Conservation (phyloP, 2,113 vertebrate genomes). For the Chunga burmeisteri region DNA sequence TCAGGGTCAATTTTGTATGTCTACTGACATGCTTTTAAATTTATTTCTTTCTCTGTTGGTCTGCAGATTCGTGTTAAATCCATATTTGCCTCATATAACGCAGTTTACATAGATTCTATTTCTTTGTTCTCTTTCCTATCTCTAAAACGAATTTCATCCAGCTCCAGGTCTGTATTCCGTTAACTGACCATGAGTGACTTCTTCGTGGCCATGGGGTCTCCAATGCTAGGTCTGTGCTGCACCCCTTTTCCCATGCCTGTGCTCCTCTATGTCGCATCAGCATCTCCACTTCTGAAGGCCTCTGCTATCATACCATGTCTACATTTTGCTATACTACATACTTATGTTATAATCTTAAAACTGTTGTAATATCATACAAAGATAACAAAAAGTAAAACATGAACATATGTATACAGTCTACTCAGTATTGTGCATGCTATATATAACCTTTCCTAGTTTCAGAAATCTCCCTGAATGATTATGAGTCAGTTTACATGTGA, state of each 20-base stretch:
- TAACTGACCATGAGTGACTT: background rate
- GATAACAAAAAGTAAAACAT: background rate
- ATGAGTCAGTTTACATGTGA: background rate
- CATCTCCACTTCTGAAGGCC: background rate
- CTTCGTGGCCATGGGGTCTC: background rate
- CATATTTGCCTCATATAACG: background rate
- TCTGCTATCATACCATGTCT: background rate
- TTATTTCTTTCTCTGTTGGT: background rate
- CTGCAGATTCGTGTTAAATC: background rate
- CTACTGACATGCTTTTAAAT: background rate
- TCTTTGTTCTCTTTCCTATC: background rate
- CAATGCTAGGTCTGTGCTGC: background rate
- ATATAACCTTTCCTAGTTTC: background rate
- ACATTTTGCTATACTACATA: background rate
- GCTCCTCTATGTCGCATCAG: background rate
- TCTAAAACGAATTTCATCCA: background rate
- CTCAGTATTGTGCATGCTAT: background rate
- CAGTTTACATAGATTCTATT: background rate
- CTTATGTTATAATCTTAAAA: background rate
- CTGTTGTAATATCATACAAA: background rate
- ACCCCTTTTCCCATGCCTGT: background rate
- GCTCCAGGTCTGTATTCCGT: background rate
- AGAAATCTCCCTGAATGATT: background rate
- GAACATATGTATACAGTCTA: background rate
- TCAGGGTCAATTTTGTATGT: background rate